A percentile compares a stretch with the other conserved stretches of the same genome.
Evolutionary conservation across 2,888 invertebrate genomes (phyloP).

Genomic region (Gryllus longicercus): DNA sequence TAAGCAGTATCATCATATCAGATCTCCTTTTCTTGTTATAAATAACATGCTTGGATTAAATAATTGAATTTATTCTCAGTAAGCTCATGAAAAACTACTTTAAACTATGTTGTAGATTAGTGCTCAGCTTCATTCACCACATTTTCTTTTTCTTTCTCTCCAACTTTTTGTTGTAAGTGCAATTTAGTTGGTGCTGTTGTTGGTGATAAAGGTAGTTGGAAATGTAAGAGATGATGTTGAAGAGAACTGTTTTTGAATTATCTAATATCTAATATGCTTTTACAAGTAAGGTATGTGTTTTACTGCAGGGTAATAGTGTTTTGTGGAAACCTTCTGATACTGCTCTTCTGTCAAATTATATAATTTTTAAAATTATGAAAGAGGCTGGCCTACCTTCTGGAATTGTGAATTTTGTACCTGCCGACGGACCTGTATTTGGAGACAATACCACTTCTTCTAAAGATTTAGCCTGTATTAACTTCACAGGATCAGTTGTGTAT

Average conservation of each 20-base stretch:
- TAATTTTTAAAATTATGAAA: constrained; percentile 84
- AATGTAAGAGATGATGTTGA: background rate
- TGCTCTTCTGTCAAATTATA: constrained; percentile 92
- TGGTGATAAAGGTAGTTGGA: too few species aligned
- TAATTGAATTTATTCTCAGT: too few species aligned
- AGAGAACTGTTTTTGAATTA: background rate
- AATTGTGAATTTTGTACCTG: constrained; percentile 94
- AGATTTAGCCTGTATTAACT: constrained; percentile 89
- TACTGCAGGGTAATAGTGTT: constrained; percentile 83
- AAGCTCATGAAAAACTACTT: too few species aligned
- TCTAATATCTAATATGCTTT: background rate
- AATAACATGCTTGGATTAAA: too few species aligned
- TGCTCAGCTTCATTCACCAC: too few species aligned
- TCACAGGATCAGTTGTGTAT: constrained; percentile 93
- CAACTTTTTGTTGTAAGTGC: too few species aligned
- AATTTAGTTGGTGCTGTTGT: too few species aligned
- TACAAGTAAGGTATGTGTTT: constrained; percentile 2
- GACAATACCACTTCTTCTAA: constrained; percentile 81
- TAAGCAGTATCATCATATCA: too few species aligned
- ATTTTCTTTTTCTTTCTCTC: too few species aligned
- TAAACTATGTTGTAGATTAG: too few species aligned
- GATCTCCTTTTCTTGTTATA: too few species aligned
- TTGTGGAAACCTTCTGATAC: constrained; percentile 99
- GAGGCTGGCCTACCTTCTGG: constrained; percentile 97
- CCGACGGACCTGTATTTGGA: constrained; percentile 94